Percentiles rank a stretch among this genome's conserved stretches.
Evolutionary conservation across 2,888 invertebrate species (phyloP).

Genomic region (Melipona bicolor): DNA sequence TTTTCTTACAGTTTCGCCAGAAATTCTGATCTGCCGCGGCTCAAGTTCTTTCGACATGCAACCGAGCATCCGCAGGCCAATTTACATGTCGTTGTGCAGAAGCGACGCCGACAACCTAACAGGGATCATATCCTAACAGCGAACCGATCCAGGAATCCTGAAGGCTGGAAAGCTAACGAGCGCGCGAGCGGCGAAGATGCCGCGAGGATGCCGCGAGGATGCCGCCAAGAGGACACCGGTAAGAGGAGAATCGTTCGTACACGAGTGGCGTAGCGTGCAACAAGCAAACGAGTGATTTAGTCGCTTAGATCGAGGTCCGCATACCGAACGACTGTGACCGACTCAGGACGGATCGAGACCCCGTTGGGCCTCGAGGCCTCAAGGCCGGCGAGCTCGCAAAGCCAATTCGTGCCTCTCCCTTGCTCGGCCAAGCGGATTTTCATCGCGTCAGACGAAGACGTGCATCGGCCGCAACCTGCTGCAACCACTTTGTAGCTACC

Average conservation of each 20-base stretch:
- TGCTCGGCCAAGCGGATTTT: conserved; percentile 62
- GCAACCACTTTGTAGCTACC: conserved; percentile 8
- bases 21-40: not conserved
- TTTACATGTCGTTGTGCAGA: conserved; percentile 4
- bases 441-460: conserved; percentile 59
- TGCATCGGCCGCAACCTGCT: conserved; percentile 46
- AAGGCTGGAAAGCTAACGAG: conserved; percentile 17
- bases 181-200: not conserved
- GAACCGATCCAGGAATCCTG: conserved; percentile 22
- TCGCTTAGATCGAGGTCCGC: conserved; percentile 73
- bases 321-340: conserved; percentile 74
- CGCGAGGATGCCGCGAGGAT: conserved; percentile 1
- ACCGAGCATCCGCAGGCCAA: not conserved
- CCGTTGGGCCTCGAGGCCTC: conserved; percentile 70
- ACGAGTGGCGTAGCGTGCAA: conserved; percentile 64
- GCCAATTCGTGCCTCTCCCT: conserved; percentile 70
- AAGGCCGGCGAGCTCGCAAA: conserved; percentile 74
- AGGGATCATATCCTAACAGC: conserved; percentile 25
- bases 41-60: not conserved
- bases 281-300: conserved; percentile 69
- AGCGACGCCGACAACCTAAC: not conserved
- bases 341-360: conserved; percentile 71
- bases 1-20: not conserved
- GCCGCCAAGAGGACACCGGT: conserved; percentile 25
- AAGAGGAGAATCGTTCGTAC: conserved; percentile 62